These are phyloP conservation scores for Urophycis tenuis DNA, from an alignment of 2,797 vertebrate species.

Conservation along the genomic window DNA sequence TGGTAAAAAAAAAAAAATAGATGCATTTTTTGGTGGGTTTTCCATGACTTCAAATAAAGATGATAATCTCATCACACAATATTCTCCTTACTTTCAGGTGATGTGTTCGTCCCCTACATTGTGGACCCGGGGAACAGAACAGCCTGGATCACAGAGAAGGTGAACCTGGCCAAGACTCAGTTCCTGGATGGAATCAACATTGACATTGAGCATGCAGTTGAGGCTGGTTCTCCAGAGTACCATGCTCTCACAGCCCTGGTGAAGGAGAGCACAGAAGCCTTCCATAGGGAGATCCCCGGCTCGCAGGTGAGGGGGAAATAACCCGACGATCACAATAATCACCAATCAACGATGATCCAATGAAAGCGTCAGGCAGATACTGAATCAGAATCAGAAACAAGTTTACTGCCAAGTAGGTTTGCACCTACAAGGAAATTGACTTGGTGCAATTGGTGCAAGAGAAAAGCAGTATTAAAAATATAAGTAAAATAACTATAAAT, in stretches of 20 bases:
- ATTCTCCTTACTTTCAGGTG: slow-evolving; percentile 65
- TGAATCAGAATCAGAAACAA: too few species aligned
- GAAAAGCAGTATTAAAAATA: too few species aligned
- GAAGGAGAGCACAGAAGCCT: slow-evolving; percentile 81
- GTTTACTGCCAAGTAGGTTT: too few species aligned
- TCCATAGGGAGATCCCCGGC: slow-evolving; percentile 86
- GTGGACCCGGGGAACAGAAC: slow-evolving; percentile 76
- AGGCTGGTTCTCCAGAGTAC: slow-evolving; percentile 73
- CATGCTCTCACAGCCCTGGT: slow-evolving; percentile 83
- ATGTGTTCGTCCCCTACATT: slow-evolving; percentile 74
- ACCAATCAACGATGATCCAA: not conserved
- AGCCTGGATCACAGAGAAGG: slow-evolving; percentile 78
- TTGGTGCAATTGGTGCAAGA: too few species aligned
- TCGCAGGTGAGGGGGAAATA: slow-evolving; percentile 78
- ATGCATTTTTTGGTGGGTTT: not conserved
- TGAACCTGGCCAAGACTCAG: slow-evolving; percentile 80
- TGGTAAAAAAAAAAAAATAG: not conserved
- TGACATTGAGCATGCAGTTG: slow-evolving; percentile 87
- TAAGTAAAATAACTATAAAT: too few species aligned
- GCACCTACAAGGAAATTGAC: too few species aligned
- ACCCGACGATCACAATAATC: too few species aligned
- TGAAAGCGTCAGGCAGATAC: not conserved
- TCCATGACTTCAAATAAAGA: not conserved
- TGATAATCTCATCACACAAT: not conserved
- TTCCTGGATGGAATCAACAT: slow-evolving; percentile 97